Conservation (phyloP, 1,140 invertebrate species). For the Plodia interpunctella region DNA sequence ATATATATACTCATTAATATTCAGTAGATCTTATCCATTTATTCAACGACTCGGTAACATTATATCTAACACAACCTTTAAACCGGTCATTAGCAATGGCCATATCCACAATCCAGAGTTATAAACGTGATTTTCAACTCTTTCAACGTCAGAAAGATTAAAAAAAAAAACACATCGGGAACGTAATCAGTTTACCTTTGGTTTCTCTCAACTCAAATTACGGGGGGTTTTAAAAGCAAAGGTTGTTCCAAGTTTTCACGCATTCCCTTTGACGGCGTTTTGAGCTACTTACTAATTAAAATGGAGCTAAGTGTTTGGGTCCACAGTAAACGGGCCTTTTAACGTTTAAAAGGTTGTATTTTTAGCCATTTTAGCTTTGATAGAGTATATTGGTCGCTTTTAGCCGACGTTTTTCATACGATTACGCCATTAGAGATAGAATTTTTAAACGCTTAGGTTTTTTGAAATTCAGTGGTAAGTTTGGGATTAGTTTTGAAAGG, state of each 20-base stretch:
- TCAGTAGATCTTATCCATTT: no score
- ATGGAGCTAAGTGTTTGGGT: slow-evolving; percentile 75
- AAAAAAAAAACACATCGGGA: slow-evolving; percentile 59
- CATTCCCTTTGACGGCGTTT: slow-evolving; percentile 73
- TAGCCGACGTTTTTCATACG: slow-evolving; percentile 55
- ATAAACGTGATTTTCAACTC: neutral
- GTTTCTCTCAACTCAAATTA: slow-evolving; percentile 70
- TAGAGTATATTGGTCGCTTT: slow-evolving; percentile 62
- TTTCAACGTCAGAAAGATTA: neutral
- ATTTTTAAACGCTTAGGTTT: slow-evolving; percentile 16
- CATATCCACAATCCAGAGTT: neutral
- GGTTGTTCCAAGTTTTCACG: slow-evolving; percentile 71
- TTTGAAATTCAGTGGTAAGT: neutral
- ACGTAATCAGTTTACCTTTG: slow-evolving; percentile 72
- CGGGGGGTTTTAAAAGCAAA: slow-evolving; percentile 72
- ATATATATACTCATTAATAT: no score
- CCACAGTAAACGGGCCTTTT: slow-evolving; percentile 75
- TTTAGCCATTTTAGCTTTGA: slow-evolving; percentile 63
- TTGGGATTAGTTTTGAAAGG: neutral
- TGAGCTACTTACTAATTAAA: slow-evolving; percentile 74
- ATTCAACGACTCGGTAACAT: no score
- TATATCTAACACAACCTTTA: no score
- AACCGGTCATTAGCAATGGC: neutral
- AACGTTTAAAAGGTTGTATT: slow-evolving; percentile 70
- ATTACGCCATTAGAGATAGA: slow-evolving; percentile 47